Percentiles rank a stretch among this genome's conserved stretches.
Conservation (phyloP, 2,888 invertebrate species). For the Ephialtes manifestator region DNA sequence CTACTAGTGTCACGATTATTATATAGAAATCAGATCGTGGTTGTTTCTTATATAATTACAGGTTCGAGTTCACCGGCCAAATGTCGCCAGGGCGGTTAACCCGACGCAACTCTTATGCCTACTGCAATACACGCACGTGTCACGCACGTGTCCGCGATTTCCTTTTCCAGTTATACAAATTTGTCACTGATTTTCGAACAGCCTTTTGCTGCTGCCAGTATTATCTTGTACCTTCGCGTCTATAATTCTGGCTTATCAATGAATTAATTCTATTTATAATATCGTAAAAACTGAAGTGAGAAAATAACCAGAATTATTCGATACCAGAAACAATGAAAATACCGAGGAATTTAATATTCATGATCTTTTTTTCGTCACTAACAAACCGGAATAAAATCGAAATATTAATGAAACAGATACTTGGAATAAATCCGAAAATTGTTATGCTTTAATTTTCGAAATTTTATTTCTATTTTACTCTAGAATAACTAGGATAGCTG, state of each 20-base stretch:
- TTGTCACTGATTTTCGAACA: constrained; percentile 68
- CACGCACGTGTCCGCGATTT: constrained; percentile 78
- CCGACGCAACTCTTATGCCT: constrained; percentile 73
- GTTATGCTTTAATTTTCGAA: too few relatives aligned
- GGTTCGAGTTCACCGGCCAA: constrained; percentile 78
- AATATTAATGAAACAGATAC: too few relatives aligned
- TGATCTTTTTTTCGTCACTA: too few relatives aligned
- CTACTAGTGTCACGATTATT: constrained; percentile 38
- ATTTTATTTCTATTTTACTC: too few relatives aligned
- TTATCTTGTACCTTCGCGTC: not conserved
- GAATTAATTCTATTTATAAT: not conserved
- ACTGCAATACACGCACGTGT: constrained; percentile 76
- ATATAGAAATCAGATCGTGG: constrained; percentile 70
- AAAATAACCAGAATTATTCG: too few relatives aligned
- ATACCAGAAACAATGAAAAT: too few relatives aligned
- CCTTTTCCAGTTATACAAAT: constrained; percentile 68
- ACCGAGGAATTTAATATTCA: too few relatives aligned
- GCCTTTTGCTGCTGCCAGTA: constrained; percentile 63
- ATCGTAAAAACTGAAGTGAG: too few relatives aligned
- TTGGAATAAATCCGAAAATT: too few relatives aligned
- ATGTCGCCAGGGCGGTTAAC: constrained; percentile 82
- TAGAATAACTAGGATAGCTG: too few relatives aligned
- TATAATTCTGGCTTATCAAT: not conserved
- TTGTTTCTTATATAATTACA: constrained; percentile 77
- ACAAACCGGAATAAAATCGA: too few relatives aligned